Evolutionary conservation across 2,888 invertebrate species (phyloP).

Genomic region (Therioaphis trifolii): DNA sequence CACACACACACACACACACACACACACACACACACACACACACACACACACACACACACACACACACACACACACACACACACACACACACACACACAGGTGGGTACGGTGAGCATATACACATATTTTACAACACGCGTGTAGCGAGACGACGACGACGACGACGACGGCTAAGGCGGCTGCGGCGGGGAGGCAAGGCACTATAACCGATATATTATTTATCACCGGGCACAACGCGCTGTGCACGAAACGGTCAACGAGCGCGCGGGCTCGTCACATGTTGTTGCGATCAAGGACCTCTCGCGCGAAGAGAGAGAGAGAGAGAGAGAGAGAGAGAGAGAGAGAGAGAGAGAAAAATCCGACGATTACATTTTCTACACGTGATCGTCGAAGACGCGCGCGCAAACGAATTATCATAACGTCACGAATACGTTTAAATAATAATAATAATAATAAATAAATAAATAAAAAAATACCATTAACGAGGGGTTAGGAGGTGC

Average conservation of each 20-base stretch:
- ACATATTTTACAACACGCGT: too few species aligned
- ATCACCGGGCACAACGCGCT: conserved; percentile 29
- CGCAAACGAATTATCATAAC: conserved; percentile 15
- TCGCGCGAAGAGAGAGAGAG: not conserved
- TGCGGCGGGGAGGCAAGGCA: conserved; percentile 21
- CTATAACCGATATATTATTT: conserved; percentile 61
- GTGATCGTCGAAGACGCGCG: not conserved
- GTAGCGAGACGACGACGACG: too few species aligned
- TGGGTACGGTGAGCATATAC: too few species aligned
- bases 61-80: too few species aligned
- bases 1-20: too few species aligned
- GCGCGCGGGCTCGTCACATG: conserved; percentile 54
- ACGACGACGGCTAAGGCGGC: too few species aligned
- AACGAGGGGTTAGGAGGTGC: conserved; percentile 53
- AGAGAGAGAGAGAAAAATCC: not conserved
- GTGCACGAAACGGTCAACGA: conserved; percentile 58
- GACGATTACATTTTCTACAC: not conserved
- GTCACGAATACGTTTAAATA: conserved; percentile 45
- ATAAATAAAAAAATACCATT: conserved; percentile 1
- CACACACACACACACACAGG: too few species aligned
- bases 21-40: too few species aligned
- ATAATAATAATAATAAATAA: too few species aligned
- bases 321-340: conserved; percentile 22
- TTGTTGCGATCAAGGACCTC: conserved; percentile 57
- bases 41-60: too few species aligned